Percentiles rank a stretch among this genome's conserved stretches.
Conservation (phyloP, 2,888 invertebrate genomes). For the Lepidochrysops patricia region DNA sequence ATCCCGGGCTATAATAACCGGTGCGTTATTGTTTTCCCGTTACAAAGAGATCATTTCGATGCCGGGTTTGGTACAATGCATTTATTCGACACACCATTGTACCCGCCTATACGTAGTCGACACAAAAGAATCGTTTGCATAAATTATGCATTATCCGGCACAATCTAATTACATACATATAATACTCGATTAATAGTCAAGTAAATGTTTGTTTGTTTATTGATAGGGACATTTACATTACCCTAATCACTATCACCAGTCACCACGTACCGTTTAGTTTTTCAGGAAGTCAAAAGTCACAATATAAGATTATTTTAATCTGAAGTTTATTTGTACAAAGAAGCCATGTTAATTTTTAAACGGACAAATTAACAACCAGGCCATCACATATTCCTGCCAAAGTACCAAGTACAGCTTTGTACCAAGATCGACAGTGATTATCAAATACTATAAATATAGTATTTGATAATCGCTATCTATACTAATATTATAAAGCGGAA, state of each 20-base stretch:
- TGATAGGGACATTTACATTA: background rate
- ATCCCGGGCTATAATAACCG: conserved; percentile 13
- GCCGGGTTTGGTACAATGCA: conserved; percentile 51
- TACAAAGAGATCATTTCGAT: conserved; percentile 59
- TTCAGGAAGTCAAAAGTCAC: background rate
- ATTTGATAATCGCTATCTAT: too few species aligned
- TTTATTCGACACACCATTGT: conserved; percentile 59
- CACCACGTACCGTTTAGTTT: background rate
- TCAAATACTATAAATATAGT: too few species aligned
- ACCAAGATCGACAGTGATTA: too few species aligned
- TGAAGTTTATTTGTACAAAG: too few species aligned
- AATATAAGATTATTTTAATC: too few species aligned
- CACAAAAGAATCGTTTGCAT: conserved; percentile 59
- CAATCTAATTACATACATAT: conserved; percentile 36
- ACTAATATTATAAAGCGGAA: too few species aligned
- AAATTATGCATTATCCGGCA: conserved; percentile 43
- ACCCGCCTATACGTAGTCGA: conserved; percentile 33
- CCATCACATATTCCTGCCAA: too few species aligned
- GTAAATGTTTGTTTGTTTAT: conserved; percentile 4
- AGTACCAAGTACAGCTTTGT: too few species aligned
- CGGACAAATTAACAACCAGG: too few species aligned
- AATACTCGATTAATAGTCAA: conserved; percentile 8
- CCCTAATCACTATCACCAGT: background rate
- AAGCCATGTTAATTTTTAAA: too few species aligned
- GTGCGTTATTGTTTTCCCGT: conserved; percentile 53